phyloP scores from a whole-genome alignment of 2,888 invertebrate species.

The Phengaris alcon region DNA sequence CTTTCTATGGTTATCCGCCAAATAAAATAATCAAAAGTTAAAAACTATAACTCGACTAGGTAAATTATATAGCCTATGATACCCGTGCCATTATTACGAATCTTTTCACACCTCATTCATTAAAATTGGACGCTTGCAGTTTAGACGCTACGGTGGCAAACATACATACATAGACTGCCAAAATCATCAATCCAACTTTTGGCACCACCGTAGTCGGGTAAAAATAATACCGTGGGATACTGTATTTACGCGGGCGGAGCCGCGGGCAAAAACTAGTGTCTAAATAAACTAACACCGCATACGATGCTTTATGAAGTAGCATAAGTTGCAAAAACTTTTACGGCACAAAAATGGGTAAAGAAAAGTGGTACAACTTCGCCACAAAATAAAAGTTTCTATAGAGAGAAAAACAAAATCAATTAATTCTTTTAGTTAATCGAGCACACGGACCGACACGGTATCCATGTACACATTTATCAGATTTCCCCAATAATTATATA shows the following conservation, averaged over 20 bases:
- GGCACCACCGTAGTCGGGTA: too few species aligned
- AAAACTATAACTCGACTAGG: not conserved
- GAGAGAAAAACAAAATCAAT: not conserved
- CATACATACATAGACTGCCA: too few species aligned
- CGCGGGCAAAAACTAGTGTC: too few species aligned
- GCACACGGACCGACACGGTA: conserved; percentile 19
- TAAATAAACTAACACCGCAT: not conserved
- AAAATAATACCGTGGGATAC: too few species aligned
- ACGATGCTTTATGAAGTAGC: not conserved
- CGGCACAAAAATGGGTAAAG: not conserved
- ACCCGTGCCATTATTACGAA: too few species aligned
- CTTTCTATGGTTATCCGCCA: not conserved
- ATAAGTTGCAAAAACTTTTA: not conserved
- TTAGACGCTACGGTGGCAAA: too few species aligned
- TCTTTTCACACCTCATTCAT: too few species aligned
- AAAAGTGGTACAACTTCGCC: not conserved
- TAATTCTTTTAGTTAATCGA: conserved; percentile 21
- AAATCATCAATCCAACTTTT: too few species aligned
- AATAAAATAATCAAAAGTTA: not conserved
- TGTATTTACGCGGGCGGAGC: too few species aligned
- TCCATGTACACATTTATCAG: conserved; percentile 24
- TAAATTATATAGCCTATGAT: too few species aligned
- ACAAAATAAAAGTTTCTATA: conserved; percentile 4
- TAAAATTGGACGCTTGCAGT: too few species aligned
- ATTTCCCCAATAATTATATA: conserved; percentile 46